These are phyloP conservation scores for Lochmaea crataegi DNA, from an alignment of 2,888 invertebrate genomes.

Conservation along the genomic window DNA sequence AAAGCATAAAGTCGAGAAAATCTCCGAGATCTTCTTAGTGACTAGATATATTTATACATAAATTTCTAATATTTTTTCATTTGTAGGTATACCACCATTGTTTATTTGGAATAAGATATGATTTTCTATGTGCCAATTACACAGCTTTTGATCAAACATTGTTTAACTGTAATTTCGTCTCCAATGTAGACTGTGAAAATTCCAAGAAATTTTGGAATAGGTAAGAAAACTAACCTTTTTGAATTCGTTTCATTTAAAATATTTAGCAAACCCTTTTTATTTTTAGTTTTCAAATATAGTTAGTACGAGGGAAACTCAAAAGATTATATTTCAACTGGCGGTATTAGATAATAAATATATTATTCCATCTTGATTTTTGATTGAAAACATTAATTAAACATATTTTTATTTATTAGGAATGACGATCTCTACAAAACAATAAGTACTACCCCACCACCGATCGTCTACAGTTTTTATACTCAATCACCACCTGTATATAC, in stretches of 20 bases:
- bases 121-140: constrained; percentile 94
- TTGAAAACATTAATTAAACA: constrained; percentile 1
- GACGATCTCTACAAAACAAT: constrained; percentile 86
- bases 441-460: constrained; percentile 70
- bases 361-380: neutral
- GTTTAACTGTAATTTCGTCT: constrained; percentile 93
- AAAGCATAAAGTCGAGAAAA: too few relatives aligned
- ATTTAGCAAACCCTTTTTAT: too few relatives aligned
- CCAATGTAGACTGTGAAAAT: constrained; percentile 90
- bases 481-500: constrained; percentile 46
- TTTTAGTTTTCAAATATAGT: too few relatives aligned
- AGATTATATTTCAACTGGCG: too few relatives aligned
- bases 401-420: constrained; percentile 72
- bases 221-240: constrained; percentile 61
- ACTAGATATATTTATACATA: neutral
- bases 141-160: constrained; percentile 95
- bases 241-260: neutral
- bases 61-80: neutral
- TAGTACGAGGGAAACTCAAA: too few relatives aligned
- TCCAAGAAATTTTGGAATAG: constrained; percentile 86
- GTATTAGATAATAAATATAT: too few relatives aligned
- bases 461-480: constrained; percentile 61
- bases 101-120: constrained; percentile 85
- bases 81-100: constrained; percentile 92
- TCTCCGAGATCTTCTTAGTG: too few relatives aligned